Conservation (phyloP, 1,140 invertebrate genomes). For the Halictus rubicundus region DNA sequence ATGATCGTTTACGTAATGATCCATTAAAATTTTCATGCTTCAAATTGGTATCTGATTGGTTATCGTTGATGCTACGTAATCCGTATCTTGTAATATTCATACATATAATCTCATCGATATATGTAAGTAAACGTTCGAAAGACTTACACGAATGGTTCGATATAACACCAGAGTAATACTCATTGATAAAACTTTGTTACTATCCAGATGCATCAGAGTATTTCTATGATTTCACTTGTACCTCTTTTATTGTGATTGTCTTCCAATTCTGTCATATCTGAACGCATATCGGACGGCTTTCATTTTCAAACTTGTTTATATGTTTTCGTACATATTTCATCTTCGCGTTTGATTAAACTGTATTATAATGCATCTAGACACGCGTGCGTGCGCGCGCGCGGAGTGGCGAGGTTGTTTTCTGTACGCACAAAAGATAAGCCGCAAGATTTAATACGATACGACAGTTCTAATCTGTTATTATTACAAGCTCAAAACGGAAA, state of each 20-base stretch:
- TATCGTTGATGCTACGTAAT: conserved; percentile 50
- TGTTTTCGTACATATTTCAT: conserved; percentile 17
- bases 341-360: conserved; percentile 10
- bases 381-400: background rate
- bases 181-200: conserved; percentile 13
- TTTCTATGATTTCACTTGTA: conserved; percentile 4
- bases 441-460: conserved; percentile 33
- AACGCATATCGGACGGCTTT: conserved; percentile 16
- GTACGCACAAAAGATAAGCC: conserved; percentile 54
- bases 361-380: conserved; percentile 20
- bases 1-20: conserved; percentile 1
- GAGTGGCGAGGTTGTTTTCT: conserved; percentile 30
- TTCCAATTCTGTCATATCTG: conserved; percentile 43
- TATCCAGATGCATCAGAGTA: conserved; percentile 25
- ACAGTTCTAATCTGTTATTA: conserved; percentile 46
- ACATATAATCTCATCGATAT: conserved; percentile 49
- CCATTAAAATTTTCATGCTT: background rate
- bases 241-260: conserved; percentile 36
- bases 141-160: conserved; percentile 47
- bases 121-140: conserved; percentile 46
- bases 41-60: conserved; percentile 20
- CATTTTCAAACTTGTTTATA: background rate
- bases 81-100: conserved; percentile 57
- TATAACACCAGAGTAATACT: conserved; percentile 40
- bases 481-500: conserved; percentile 51